phyloP scores from a whole-genome alignment of 2,888 invertebrate genomes.

The Pelosia muscerda region DNA sequence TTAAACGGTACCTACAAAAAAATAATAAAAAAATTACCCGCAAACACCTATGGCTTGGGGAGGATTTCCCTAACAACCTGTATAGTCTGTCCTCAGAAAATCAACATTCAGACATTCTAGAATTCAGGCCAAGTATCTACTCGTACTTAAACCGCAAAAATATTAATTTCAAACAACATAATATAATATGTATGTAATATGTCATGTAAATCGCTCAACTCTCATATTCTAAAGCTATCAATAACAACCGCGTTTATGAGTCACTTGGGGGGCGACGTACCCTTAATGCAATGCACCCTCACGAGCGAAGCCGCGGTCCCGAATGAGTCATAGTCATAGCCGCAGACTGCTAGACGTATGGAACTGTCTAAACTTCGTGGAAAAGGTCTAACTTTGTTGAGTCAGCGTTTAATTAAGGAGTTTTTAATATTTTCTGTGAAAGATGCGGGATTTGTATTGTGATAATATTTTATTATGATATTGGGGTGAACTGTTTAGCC shows the following conservation, averaged over 20 bases:
- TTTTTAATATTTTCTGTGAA: slow-evolving; percentile 9
- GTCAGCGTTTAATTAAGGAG: slow-evolving; percentile 40
- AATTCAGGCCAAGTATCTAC: too few relatives aligned
- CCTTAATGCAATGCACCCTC: slow-evolving; percentile 58
- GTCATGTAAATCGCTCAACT: slow-evolving; percentile 5
- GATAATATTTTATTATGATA: neutral
- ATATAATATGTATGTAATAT: neutral
- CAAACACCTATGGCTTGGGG: too few relatives aligned
- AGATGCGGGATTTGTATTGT: neutral
- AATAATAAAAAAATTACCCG: too few relatives aligned
- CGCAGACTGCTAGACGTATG: slow-evolving; percentile 47
- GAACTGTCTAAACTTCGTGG: slow-evolving; percentile 33
- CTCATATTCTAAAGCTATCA: slow-evolving; percentile 17
- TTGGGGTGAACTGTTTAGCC: too few relatives aligned
- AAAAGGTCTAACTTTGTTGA: slow-evolving; percentile 26
- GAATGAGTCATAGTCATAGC: slow-evolving; percentile 54
- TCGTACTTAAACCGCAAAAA: too few relatives aligned
- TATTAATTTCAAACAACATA: neutral
- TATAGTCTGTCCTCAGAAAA: too few relatives aligned
- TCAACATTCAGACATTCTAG: too few relatives aligned
- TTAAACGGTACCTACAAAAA: too few relatives aligned
- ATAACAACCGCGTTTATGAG: slow-evolving; percentile 45
- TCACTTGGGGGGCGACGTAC: slow-evolving; percentile 58
- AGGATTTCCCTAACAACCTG: too few relatives aligned
- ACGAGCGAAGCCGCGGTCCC: slow-evolving; percentile 39